Evolutionary conservation across 2,113 vertebrate species (phyloP), one percentile per base, ranked within the genome.

Genomic region (Gallinago jamesoni): DNA sequence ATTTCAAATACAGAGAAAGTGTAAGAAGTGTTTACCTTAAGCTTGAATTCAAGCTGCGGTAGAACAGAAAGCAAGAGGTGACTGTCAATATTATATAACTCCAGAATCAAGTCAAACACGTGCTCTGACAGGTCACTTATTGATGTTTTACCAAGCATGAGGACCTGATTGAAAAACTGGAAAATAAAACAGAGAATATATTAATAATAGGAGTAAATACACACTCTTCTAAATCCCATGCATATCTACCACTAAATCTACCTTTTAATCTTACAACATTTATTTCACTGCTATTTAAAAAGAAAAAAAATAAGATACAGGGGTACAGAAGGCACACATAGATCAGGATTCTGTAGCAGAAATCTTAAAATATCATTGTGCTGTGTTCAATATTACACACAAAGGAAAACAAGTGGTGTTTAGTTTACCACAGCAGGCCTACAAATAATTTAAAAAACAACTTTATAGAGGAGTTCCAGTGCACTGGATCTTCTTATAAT

Each of bases 151-250:
- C 99, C 99, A 97, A 99, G 98, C 99, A 99, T 99, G 94, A 99
- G 98, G 89, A 99, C 99, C 98, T 99, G 99, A 98, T 99, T 99
- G 97, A 99, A 99, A 97, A 99, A 99, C 99, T 99, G 94, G 31
- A 92, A 94, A 96, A 81, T 24, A 94, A 89, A 96, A 90, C 64
- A 90, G 30, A 90, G 57, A 13, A 53, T 12, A 31, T 7, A 64
- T 82, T 39, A 96, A 63, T 69, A 94, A 60, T 2, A 15, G 70
- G 15, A 84, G 6, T 10, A 82, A 18, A 59, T 47, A 45, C 28
- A 6, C 7, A 45, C 18, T 28, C n/a, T 60, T 92, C 27, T 28
- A 90, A 59, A 87, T 77, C 64, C 57, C 69, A 31, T 28, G 9
- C n/a, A 50, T 87, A 31, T 18, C 48, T 87, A 67, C 37, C 9